Percentiles rank a stretch among this genome's conserved stretches.
Conservation (phyloP, 2,113 vertebrate genomes). For the Tenebrosternarchus preto region DNA sequence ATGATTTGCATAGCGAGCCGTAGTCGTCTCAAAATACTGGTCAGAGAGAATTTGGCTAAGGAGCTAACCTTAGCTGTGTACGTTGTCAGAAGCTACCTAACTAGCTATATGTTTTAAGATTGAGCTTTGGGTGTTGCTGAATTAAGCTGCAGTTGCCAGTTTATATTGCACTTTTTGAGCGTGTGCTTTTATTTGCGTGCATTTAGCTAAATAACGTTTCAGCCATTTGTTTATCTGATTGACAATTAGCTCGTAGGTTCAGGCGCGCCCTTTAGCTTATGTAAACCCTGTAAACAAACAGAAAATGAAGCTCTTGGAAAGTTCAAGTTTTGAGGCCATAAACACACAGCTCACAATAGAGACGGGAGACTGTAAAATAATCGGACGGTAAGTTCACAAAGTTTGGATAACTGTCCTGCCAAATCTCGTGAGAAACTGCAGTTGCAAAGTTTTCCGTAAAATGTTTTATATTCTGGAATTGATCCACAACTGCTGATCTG, state of each 20-base stretch:
- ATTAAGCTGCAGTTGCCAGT: neutral
- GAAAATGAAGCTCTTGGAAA: slow-evolving; percentile 64
- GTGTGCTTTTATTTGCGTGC: neutral
- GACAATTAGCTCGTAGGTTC: neutral
- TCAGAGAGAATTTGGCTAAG: neutral
- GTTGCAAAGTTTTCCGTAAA: neutral
- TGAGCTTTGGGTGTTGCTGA: neutral
- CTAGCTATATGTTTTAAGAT: neutral
- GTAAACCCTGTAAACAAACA: neutral
- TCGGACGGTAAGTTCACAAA: slow-evolving; percentile 58
- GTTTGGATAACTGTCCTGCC: neutral
- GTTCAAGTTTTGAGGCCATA: slow-evolving; percentile 65
- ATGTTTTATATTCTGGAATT: neutral
- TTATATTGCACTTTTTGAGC: neutral
- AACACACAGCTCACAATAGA: slow-evolving; percentile 64
- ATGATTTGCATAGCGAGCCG: neutral
- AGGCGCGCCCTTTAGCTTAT: neutral
- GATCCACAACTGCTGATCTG: neutral
- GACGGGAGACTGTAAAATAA: slow-evolving; percentile 64
- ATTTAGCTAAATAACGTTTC: neutral
- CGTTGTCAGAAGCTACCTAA: neutral
- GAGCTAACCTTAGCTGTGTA: neutral
- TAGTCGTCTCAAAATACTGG: neutral
- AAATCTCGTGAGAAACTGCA: neutral
- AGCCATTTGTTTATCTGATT: neutral